Evolutionary conservation across 2,797 vertebrate species (phyloP), one percentile per base, ranked within the genome.

Genomic region (Dromococcyx pavoninus): DNA sequence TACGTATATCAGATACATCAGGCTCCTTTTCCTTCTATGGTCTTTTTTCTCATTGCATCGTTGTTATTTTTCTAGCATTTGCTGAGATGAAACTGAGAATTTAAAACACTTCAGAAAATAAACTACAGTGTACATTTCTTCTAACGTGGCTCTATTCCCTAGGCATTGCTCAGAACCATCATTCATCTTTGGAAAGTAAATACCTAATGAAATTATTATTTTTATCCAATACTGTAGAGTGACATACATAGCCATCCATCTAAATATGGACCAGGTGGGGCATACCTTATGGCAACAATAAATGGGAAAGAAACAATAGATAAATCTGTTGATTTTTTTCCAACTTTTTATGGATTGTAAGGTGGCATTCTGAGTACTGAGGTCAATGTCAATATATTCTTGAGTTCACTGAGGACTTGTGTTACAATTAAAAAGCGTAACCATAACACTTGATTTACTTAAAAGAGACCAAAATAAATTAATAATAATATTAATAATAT

Each of bases 101-200:
- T 73, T 89, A 60, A 85, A 94, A 73, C 13, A 60, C 17, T 74
- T 71, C n/a, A 54, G 66, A 91, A 91, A 89, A 91, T 77, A 76
- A 92, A 88, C 57, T 37, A 44, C 17, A 35, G 51, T 2, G 3
- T 67, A 44, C 14, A 51, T 83, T 83, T 93, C 30, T 84, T 77
- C 72, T 44, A 53, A 27, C 15, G 14, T 54, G 28, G 13, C 11
- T 9, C 15, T 72, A 62, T 86, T 88, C 65, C 41, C 41, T 71
- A 74, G 50, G 37, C 72, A 58, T 82, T 86, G 54, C 72, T 86
- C 9, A 89, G 70, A 83, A 72, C 17, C 22, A 16, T 54, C 57
- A 89, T 91, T 89, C 48, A 39, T 85, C 74, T 92, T 71, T 65
- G 50, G 71, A 85, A 92, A 87, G n/a, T 67, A 95, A 93, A 91